Conservation (phyloP, 2,888 invertebrate species). For the Subacronicta megacephala region DNA sequence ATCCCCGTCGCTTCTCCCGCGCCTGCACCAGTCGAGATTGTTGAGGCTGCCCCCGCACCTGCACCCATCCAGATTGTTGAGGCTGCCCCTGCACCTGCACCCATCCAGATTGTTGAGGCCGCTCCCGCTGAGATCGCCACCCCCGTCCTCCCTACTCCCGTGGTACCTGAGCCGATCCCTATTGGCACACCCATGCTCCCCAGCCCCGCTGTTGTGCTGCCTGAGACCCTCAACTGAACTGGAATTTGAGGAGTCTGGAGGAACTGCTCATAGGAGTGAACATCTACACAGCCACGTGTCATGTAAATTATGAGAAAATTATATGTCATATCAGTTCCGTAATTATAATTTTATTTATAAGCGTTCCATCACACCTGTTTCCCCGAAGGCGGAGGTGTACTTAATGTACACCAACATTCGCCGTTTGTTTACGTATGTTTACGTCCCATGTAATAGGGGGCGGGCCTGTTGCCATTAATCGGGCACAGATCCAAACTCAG, state of each 20-base stretch:
- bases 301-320: conserved; percentile 13
- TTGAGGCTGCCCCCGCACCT: not conserved
- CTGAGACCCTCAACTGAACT: conserved; percentile 36
- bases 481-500: too few relatives aligned
- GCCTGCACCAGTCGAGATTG: conserved; percentile 6
- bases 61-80: conserved; percentile 20
- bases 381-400: too few relatives aligned
- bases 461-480: too few relatives aligned
- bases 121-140: conserved; percentile 6
- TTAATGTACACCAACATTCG: too few relatives aligned
- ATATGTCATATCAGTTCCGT: conserved; percentile 27
- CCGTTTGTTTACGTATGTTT: too few relatives aligned
- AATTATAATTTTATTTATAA: conserved; percentile 12
- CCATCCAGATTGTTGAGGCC: conserved; percentile 22
- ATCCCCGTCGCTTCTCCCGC: conserved; percentile 16
- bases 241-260: not conserved
- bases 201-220: conserved; percentile 25
- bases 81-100: conserved; percentile 27
- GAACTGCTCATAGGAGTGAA: conserved; percentile 20
- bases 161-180: conserved; percentile 8
- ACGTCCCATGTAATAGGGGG: too few relatives aligned
- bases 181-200: conserved; percentile 41
- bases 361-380: too few relatives aligned
- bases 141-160: conserved; percentile 6
- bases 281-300: conserved; percentile 12